Evolutionary conservation across 2,113 vertebrate species (phyloP).

Genomic region (Neotragus pygmaeus): DNA sequence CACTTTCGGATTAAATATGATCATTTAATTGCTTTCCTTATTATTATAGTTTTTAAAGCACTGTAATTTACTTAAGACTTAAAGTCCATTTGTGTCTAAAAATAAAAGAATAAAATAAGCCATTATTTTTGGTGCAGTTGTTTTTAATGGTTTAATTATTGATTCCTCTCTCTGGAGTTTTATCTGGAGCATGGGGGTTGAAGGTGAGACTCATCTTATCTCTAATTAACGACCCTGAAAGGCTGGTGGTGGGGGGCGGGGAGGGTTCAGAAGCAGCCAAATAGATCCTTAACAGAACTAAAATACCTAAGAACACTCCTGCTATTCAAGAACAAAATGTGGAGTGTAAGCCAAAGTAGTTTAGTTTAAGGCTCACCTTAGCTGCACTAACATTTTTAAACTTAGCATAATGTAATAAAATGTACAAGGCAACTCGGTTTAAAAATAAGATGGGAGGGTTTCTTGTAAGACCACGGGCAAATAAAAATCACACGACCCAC

Average conservation of each 20-base stretch:
- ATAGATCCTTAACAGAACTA: background rate
- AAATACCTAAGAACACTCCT: background rate
- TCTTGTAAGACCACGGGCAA: slow-evolving; percentile 66
- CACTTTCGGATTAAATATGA: background rate
- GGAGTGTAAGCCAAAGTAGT: background rate
- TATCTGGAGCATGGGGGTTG: background rate
- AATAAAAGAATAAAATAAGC: background rate
- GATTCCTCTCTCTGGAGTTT: background rate
- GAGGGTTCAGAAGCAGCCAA: background rate
- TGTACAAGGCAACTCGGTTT: slow-evolving; percentile 30
- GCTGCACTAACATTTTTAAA: slow-evolving; percentile 61
- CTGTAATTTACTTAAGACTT: slow-evolving; percentile 11
- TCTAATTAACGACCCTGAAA: background rate
- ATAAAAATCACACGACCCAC: slow-evolving; percentile 50
- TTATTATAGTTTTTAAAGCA: background rate
- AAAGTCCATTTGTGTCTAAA: background rate
- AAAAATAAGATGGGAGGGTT: slow-evolving; percentile 61
- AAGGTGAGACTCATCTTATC: background rate
- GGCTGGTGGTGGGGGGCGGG: no score
- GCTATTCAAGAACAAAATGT: slow-evolving; percentile 32
- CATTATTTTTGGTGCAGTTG: background rate
- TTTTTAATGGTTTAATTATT: slow-evolving; percentile 25
- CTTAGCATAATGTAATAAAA: slow-evolving; percentile 46
- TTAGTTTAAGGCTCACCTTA: slow-evolving; percentile 62
- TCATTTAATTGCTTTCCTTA: background rate